These are phyloP conservation scores for Odocoileus virginianus DNA, from an alignment of 2,113 vertebrate species.

Conservation along the genomic window DNA sequence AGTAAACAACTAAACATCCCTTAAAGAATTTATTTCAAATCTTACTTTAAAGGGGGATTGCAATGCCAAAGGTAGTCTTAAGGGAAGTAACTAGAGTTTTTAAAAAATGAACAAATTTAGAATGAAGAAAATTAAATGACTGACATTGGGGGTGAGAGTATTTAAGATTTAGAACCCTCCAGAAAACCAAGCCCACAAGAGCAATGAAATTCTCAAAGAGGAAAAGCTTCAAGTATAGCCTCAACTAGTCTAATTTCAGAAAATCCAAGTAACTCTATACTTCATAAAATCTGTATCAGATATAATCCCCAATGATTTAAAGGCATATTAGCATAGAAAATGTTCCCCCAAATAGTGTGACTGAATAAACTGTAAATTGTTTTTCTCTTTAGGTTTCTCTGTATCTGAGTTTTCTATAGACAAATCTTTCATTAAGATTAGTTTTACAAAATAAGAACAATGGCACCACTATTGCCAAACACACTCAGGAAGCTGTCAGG, in stretches of 20 bases:
- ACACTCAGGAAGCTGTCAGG: not conserved
- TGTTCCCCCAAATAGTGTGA: not conserved
- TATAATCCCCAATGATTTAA: not conserved
- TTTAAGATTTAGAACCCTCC: not conserved
- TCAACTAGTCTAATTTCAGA: not conserved
- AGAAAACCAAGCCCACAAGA: not conserved
- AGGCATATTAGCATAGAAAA: slow-evolving; percentile 1
- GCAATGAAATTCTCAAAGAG: not conserved
- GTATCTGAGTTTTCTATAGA: not conserved
- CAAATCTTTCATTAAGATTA: not conserved
- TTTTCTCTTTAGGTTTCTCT: not conserved
- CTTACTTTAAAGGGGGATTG: not conserved
- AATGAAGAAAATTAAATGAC: not conserved
- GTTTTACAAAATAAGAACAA: not conserved
- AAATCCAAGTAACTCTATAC: not conserved
- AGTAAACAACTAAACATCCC: not conserved
- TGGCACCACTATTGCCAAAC: not conserved
- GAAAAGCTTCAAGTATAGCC: not conserved
- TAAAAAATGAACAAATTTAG: not conserved
- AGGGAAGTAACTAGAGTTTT: not conserved
- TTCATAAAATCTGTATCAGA: not conserved
- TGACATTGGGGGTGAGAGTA: not conserved
- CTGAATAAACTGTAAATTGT: not conserved
- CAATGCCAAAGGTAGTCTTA: not conserved
- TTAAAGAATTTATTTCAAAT: slow-evolving; percentile 1